Evolutionary conservation across 2,888 invertebrate genomes (phyloP), one percentile per base, ranked within the genome.

Genomic region (Zootermopsis nevadensis): DNA sequence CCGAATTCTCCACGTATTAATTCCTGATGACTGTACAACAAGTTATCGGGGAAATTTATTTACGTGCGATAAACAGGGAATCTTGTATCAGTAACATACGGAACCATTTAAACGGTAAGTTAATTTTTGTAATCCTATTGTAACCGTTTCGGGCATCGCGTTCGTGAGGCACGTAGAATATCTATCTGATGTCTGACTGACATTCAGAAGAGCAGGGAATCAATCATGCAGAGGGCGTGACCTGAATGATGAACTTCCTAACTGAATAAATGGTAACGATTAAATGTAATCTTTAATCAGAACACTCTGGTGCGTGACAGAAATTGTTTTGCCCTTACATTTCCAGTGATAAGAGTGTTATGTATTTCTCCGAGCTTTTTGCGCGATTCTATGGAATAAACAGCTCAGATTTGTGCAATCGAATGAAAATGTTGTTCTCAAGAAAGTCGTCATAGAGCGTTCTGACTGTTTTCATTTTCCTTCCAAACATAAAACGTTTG

Each of bases 131-230:
- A 60, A n/a, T 60, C n/a, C 60, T 60, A 2, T 60, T 27, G 60
- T 24, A 60, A 3, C 1, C 12, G 60, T 27, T 60, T 15, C 60
- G n/a, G n/a, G n/a, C 10, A 7, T 24, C 7, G 60, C n/a, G 60
- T 15, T 42, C 4, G 3, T 6, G n/a, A 60, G 60, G 60, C 60
- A 60, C 60, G 60, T 27, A n/a, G n/a, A 60, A 60, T 60, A 2
- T 2, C 24, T 10, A 60, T n/a, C n/a, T 60, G 60, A 15, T 60
- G n/a, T 60, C 60, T 24, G n/a, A 12, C 60, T 60, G 53, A 27
- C 60, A 10, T 60, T 60, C 60, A 60, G 60, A 60, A n/a, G n/a
- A 60, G 60, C 24, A 27, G 60, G 7, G 69, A 69, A 69, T 69
- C 69, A 69, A 31, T 69, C 69, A 69, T 69, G 30, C 33, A 33